Evolutionary conservation across 2,888 invertebrate genomes (phyloP).

Genomic region (Trachelus stipa): DNA sequence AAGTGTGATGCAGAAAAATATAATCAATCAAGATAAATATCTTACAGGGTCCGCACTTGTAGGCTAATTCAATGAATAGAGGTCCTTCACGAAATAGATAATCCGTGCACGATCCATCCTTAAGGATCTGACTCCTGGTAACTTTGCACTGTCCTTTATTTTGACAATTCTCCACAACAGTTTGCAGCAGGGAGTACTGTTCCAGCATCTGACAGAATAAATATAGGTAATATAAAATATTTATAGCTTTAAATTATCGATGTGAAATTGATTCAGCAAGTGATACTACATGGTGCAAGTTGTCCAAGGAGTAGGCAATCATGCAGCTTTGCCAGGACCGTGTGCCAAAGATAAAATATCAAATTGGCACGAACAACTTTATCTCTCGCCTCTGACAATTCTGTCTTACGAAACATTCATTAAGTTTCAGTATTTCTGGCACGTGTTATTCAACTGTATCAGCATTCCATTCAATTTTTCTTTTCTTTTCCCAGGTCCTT

Average conservation of each 20-base stretch:
- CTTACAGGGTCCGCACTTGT: constrained; percentile 95
- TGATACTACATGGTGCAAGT: too few relatives aligned
- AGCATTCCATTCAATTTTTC: not conserved
- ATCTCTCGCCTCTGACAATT: too few relatives aligned
- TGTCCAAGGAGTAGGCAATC: too few relatives aligned
- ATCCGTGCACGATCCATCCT: constrained; percentile 88
- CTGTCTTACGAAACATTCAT: too few relatives aligned
- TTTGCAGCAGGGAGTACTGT: constrained; percentile 88
- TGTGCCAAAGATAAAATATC: too few relatives aligned
- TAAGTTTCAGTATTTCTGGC: too few relatives aligned
- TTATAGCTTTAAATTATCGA: too few relatives aligned
- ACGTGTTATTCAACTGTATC: not conserved
- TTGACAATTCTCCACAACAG: constrained; percentile 90
- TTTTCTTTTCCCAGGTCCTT: not conserved
- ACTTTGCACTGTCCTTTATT: constrained; percentile 90
- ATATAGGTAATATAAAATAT: too few relatives aligned
- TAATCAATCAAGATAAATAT: not conserved
- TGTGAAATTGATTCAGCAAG: too few relatives aligned
- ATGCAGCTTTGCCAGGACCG: too few relatives aligned
- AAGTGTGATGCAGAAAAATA: not conserved
- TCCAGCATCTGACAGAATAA: constrained; percentile 11
- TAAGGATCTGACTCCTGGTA: constrained; percentile 75
- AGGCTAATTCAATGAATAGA: constrained; percentile 92
- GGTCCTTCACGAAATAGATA: constrained; percentile 67
- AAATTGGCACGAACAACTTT: too few relatives aligned